These are phyloP conservation scores for Anastatus disparis DNA, from an alignment of 1,140 invertebrate genomes.

Conservation along the genomic window DNA sequence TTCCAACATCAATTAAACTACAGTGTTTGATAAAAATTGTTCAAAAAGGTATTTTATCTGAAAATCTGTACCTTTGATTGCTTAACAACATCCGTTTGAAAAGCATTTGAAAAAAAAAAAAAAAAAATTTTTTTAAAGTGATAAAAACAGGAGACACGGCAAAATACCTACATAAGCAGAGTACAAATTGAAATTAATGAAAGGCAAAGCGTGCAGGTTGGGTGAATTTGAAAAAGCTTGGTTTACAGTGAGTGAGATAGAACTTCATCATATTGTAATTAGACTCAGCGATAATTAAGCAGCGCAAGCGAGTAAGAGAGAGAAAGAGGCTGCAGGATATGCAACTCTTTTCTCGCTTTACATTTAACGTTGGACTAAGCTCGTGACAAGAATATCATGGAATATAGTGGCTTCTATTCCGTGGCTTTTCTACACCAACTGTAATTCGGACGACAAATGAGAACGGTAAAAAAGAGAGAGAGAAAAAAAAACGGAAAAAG, in stretches of 20 bases:
- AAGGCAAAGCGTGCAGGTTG: too few species aligned
- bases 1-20: too few species aligned
- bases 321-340: too few species aligned
- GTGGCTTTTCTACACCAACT: background rate
- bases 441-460: background rate
- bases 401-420: too few species aligned
- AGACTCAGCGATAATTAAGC: conserved; percentile 29
- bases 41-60: too few species aligned
- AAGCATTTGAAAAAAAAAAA: background rate
- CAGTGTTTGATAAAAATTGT: too few species aligned
- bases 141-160: background rate
- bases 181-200: conserved; percentile 33
- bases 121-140: background rate
- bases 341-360: too few species aligned
- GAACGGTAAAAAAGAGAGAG: background rate
- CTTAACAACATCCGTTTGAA: background rate
- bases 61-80: too few species aligned
- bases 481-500: background rate
- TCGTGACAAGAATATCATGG: conserved; percentile 24
- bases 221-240: background rate
- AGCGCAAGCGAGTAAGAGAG: background rate
- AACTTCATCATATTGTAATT: conserved; percentile 33
- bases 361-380: background rate
- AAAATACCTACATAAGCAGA: background rate
- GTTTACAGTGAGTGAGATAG: background rate